Percentiles rank a stretch among this genome's conserved stretches.
Evolutionary conservation across 2,113 vertebrate species (phyloP).

Genomic region (Herpailurus yagouaroundi): DNA sequence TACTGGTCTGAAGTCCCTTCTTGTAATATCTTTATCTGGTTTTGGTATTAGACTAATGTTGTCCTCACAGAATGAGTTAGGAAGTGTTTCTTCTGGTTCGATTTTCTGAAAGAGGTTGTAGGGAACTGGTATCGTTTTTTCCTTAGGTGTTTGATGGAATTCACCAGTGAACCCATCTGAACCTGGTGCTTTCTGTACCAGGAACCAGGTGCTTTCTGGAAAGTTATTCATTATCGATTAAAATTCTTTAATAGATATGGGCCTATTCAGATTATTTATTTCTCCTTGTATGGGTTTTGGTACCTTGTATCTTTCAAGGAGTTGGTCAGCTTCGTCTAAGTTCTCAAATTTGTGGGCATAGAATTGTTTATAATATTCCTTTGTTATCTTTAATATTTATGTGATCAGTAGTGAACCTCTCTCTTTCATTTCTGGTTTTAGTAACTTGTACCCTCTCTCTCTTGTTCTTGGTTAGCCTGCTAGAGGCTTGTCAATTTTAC

Average conservation of each 20-base stretch:
- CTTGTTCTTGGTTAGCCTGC: background rate
- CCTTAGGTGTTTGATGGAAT: background rate
- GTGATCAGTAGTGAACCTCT: background rate
- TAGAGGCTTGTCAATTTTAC: background rate
- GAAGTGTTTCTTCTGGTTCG: background rate
- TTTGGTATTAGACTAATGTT: background rate
- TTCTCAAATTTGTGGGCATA: background rate
- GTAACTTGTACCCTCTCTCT: background rate
- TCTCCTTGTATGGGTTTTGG: background rate
- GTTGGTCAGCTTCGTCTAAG: background rate
- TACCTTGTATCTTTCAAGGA: background rate
- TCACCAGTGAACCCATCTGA: background rate
- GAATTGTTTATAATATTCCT: background rate
- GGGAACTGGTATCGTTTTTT: background rate
- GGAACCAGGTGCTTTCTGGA: no score
- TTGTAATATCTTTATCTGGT: background rate
- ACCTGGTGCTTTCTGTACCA: background rate
- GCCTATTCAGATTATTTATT: background rate
- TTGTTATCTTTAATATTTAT: background rate
- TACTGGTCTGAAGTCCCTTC: background rate
- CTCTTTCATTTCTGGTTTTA: background rate
- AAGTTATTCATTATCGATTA: background rate
- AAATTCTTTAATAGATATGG: background rate
- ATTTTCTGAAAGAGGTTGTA: background rate
- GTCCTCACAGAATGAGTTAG: background rate